These are phyloP conservation scores for Salvelinus sp. DNA, from an alignment of 2,113 vertebrate species.

Conservation along the genomic window DNA sequence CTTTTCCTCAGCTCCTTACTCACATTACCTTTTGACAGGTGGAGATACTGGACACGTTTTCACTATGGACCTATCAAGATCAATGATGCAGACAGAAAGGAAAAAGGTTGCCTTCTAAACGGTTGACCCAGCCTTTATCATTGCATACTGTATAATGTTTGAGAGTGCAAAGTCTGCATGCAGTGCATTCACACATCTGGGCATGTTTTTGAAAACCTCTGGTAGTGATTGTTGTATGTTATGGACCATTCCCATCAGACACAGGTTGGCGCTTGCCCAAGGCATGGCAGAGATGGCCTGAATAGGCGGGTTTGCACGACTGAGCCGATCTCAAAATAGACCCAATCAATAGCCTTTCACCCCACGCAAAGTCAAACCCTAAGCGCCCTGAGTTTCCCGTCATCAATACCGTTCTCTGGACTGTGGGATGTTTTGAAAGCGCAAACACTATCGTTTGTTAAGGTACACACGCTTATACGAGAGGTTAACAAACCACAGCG, in stretches of 20 bases:
- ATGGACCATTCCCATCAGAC: constrained; percentile 6
- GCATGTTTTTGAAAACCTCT: background rate
- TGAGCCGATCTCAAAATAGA: constrained; percentile 40
- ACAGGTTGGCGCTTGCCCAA: constrained; percentile 19
- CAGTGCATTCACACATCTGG: background rate
- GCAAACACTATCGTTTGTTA: background rate
- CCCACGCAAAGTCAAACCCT: constrained; percentile 17
- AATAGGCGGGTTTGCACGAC: constrained; percentile 15
- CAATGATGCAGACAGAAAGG: background rate
- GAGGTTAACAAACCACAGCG: constrained; percentile 1
- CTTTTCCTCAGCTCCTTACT: no score
- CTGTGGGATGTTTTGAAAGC: background rate
- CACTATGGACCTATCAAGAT: background rate
- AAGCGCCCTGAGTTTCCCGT: constrained; percentile 10
- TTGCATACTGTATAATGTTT: background rate
- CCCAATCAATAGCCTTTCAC: constrained; percentile 37
- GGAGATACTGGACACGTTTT: no score
- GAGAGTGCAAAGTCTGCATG: background rate
- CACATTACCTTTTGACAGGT: no score
- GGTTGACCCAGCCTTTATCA: background rate
- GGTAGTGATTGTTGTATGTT: background rate
- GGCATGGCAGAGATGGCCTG: constrained; percentile 11
- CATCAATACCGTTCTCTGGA: constrained; percentile 17
- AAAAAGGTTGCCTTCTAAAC: background rate
- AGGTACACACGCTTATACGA: background rate